These are phyloP conservation scores for Aphrocallistes beatrix DNA, from an alignment of 37 sponge, comb jelly and placozoan species.

Conservation along the genomic window DNA sequence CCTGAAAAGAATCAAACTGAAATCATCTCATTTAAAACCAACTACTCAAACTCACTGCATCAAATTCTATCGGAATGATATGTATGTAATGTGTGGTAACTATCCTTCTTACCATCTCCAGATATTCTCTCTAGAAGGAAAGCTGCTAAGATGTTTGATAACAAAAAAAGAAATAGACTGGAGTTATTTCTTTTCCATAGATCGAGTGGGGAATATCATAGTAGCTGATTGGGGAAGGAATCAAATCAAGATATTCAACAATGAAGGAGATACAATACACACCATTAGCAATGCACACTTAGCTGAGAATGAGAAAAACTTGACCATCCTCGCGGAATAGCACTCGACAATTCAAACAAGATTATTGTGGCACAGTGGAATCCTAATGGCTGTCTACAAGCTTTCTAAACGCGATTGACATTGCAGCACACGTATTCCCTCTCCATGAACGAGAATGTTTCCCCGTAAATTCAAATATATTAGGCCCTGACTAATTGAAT, in stretches of 20 bases:
- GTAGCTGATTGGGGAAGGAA: neutral
- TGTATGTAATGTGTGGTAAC: neutral
- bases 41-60: neutral
- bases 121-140: slow-evolving; percentile 9
- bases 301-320: neutral
- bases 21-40: neutral
- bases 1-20: slow-evolving; percentile 4
- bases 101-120: neutral
- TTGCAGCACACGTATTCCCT: too few species aligned
- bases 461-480: too few species aligned
- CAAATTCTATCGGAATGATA: neutral
- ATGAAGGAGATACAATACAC: neutral
- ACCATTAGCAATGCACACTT: neutral
- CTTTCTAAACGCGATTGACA: too few species aligned
- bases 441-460: too few species aligned
- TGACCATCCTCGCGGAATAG: neutral
- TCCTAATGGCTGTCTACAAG: neutral
- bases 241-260: slow-evolving; percentile 5
- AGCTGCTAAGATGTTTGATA: slow-evolving; percentile 8
- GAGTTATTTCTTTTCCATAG: slow-evolving; percentile 7
- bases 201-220: neutral
- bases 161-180: neutral
- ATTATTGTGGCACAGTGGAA: neutral
- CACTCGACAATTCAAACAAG: neutral
- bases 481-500: too few species aligned